phyloP scores from a whole-genome alignment of 30 jellyfish, hydroid and myxozoan species.

The Turritopsis dohrnii region DNA sequence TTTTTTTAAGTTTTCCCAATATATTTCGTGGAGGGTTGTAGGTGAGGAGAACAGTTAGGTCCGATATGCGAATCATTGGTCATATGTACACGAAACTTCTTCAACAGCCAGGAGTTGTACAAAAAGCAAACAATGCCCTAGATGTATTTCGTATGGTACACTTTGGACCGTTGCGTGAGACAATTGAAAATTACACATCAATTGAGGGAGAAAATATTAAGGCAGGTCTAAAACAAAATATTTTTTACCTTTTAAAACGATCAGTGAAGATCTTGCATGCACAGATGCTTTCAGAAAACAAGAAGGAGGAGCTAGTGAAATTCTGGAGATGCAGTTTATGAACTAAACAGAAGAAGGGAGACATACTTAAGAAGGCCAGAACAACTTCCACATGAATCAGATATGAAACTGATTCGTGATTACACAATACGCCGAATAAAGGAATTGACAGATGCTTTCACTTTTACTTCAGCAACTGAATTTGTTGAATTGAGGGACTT shows the following conservation, averaged over 20 bases:
- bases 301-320: no score
- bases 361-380: neutral
- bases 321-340: neutral
- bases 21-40: no score
- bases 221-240: neutral
- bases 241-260: neutral
- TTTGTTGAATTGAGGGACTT: neutral
- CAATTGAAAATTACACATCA: neutral
- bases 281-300: no score
- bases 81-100: neutral
- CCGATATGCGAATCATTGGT: neutral
- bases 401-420: neutral
- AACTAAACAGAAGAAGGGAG: neutral
- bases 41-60: neutral
- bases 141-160: neutral
- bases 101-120: neutral
- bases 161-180: neutral
- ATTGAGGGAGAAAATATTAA: neutral
- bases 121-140: neutral
- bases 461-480: neutral
- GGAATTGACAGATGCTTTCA: neutral
- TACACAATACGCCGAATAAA: neutral
- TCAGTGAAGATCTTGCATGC: neutral
- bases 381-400: neutral
- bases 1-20: no score